Conservation (phyloP, 2,888 invertebrate genomes). For the Heliconius charithonia region DNA sequence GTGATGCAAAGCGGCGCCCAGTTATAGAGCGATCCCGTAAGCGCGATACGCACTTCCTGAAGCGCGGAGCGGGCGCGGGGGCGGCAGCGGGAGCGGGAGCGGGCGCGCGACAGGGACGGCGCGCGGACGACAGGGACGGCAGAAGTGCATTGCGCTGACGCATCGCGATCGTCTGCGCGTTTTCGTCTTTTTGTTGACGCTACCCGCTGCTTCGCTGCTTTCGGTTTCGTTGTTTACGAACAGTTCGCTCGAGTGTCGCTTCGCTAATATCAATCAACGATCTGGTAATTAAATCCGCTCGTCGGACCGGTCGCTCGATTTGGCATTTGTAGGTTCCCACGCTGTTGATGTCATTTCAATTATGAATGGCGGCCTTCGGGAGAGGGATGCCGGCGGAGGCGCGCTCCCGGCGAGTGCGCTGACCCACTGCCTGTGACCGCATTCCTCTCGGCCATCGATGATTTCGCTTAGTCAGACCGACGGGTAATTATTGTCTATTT, state of each 20-base stretch:
- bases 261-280: slow-evolving; percentile 71
- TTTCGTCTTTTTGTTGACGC: slow-evolving; percentile 69
- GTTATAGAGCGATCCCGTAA: slow-evolving; percentile 66
- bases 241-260: slow-evolving; percentile 65
- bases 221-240: slow-evolving; percentile 69
- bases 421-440: slow-evolving; percentile 71
- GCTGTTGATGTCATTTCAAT: slow-evolving; percentile 81
- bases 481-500: slow-evolving; percentile 59
- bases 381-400: slow-evolving; percentile 58
- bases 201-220: slow-evolving; percentile 62
- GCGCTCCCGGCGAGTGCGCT: slow-evolving; percentile 66
- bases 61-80: slow-evolving; percentile 54
- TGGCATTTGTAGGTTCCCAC: slow-evolving; percentile 79
- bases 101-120: slow-evolving; percentile 50
- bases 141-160: slow-evolving; percentile 79
- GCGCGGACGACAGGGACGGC: slow-evolving; percentile 55
- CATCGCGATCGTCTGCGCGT: slow-evolving; percentile 73
- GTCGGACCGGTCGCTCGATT: slow-evolving; percentile 71
- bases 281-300: slow-evolving; percentile 71
- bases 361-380: slow-evolving; percentile 69
- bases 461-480: slow-evolving; percentile 72
- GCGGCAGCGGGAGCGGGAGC: slow-evolving; percentile 44
- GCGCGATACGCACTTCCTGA: slow-evolving; percentile 71
- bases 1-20: slow-evolving; percentile 70
- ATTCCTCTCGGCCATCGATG: slow-evolving; percentile 58